Percentiles rank a stretch among this genome's conserved stretches.
Conservation (phyloP, 2,888 invertebrate genomes). For the Scaptodrosophila latifasciaeformis region DNA sequence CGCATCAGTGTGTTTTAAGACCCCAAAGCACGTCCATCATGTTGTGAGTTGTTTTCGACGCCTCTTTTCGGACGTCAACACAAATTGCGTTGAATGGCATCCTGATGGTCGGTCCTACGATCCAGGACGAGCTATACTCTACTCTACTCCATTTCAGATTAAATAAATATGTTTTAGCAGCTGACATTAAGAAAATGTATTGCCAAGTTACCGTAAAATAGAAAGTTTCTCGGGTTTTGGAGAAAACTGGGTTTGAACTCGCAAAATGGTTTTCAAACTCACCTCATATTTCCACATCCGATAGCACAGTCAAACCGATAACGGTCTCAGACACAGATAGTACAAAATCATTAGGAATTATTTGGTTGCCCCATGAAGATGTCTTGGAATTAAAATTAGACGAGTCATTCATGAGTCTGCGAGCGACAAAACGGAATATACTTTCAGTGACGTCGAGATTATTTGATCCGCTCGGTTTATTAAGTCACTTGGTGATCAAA, state of each 20-base stretch:
- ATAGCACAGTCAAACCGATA: not conserved
- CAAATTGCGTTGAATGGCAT: no score
- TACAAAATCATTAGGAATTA: not conserved
- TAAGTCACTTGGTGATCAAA: no score
- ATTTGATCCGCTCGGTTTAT: no score
- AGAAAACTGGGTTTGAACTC: not conserved
- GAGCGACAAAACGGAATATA: constrained; percentile 5
- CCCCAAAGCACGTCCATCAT: not conserved
- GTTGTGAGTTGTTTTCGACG: not conserved
- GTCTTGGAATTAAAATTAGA: not conserved
- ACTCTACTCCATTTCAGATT: no score
- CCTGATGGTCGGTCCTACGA: not conserved
- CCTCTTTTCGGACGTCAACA: no score
- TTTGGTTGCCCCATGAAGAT: not conserved
- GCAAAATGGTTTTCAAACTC: no score
- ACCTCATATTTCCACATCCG: no score
- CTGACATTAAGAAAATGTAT: not conserved
- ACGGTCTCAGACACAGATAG: not conserved
- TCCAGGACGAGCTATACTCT: not conserved
- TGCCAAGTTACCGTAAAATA: not conserved
- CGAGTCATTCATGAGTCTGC: no score
- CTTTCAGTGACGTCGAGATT: no score
- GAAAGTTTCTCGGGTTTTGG: not conserved
- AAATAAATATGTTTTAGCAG: not conserved
- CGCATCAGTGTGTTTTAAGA: not conserved